Evolutionary conservation across 2,113 vertebrate genomes (phyloP).

Genomic region (Cygnus atratus): DNA sequence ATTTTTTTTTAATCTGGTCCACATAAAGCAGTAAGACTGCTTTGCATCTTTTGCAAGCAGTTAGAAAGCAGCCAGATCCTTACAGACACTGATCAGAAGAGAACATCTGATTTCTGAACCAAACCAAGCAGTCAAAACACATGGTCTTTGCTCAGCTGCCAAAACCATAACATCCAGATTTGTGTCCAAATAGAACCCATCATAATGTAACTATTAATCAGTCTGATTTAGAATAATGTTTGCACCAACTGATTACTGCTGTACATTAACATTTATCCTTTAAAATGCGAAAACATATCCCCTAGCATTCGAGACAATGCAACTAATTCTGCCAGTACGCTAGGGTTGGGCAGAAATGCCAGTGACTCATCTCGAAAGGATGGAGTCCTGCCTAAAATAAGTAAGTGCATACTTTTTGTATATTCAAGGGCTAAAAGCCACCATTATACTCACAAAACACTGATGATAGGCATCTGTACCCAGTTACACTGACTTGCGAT

Average conservation of each 20-base stretch:
- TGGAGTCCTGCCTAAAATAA: not conserved
- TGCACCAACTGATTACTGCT: conserved; percentile 32
- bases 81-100: not conserved
- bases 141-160: not conserved
- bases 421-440: not conserved
- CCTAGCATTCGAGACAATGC: conserved; percentile 27
- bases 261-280: not conserved
- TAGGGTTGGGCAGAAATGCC: not conserved
- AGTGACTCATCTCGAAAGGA: not conserved
- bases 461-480: not conserved
- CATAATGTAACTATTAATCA: conserved; percentile 40
- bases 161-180: conserved; percentile 8
- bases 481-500: not conserved
- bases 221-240: conserved; percentile 21
- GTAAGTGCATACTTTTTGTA: not conserved
- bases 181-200: conserved; percentile 15
- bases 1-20: not conserved
- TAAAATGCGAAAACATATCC: conserved; percentile 22
- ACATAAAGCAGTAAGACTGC: not conserved
- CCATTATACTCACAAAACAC: not conserved
- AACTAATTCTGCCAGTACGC: not conserved
- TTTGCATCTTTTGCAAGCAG: not conserved
- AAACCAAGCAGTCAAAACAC: conserved; percentile 21
- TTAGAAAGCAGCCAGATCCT: not conserved
- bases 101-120: not conserved